Base-by-base conservation (phyloP, 2,888 invertebrate species). In the Drosophila anomalata region DNA sequence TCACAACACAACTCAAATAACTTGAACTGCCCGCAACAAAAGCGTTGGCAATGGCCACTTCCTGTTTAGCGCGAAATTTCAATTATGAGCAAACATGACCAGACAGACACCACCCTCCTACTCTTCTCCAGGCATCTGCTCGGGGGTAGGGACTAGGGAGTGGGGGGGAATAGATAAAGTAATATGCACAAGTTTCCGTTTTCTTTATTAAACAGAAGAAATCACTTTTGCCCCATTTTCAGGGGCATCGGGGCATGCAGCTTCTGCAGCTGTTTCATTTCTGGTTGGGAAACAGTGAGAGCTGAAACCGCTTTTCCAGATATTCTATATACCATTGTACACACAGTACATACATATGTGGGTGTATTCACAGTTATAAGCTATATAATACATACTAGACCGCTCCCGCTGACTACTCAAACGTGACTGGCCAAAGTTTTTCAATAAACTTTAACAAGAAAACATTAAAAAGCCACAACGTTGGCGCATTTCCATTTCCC, bases 361-460 rank as follows among this genome's bases (percentile, higher is more conserved):
- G 76, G 44, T 75, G 36, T 48, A 33, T 42, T 68, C 46, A 11
- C 48, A 59, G 63, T 68, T 80, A 78, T 81, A 75, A 77, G 77
- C 76, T 70, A 42, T 42, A 42, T 17, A 76, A 3, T 20, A 42
- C 17, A 17, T 17, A 1, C 3, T n/a, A 14, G 44, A 22, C 57
- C 61, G 54, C 67, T 71, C 81, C 85, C 78, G 81, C 84, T 83
- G 88, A 88, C 84, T 88, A 84, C 87, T 84, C 88, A 84, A 88
- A 84, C 84, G 84, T 84, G 88, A 86, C 84, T 87, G 84, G 75
- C 81, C 81, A 84, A 84, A 88, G 87, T 84, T 84, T 88, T 84
- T 84, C 88, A 88, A 84, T 84, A 84, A 84, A 84, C 87, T 88
- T 84, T 80, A 84, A 84, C 88, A 84, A 88, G 83, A 88, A 84